A percentile compares a stretch with the other conserved stretches of the same genome.
These are phyloP conservation scores for Myotis pilosus DNA, from an alignment of 2,797 vertebrate genomes.

Conservation along the genomic window DNA sequence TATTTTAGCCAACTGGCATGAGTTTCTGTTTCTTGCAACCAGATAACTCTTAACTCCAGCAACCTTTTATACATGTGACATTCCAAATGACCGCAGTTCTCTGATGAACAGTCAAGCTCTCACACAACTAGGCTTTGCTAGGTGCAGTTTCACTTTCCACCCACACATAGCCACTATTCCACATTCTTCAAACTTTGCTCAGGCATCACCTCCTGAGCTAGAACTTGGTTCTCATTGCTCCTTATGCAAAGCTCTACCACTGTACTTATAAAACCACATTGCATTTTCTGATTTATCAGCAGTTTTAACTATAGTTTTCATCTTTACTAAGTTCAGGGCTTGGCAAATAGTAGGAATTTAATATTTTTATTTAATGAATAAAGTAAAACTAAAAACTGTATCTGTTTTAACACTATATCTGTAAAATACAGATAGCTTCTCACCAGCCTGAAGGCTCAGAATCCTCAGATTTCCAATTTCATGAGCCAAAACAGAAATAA, in stretches of 20 bases:
- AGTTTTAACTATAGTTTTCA: constrained; percentile 33
- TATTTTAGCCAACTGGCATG: constrained; percentile 47
- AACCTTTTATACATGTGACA: neutral
- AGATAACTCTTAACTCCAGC: constrained; percentile 41
- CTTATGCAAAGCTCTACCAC: neutral
- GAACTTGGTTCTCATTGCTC: neutral
- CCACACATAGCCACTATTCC: neutral
- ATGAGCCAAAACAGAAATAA: constrained; percentile 29
- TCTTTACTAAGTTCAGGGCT: neutral
- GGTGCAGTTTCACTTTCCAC: neutral
- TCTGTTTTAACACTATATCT: neutral
- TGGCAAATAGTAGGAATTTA: neutral
- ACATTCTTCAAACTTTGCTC: constrained; percentile 10
- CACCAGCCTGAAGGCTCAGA: neutral
- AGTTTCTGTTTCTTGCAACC: constrained; percentile 59
- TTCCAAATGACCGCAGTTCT: constrained; percentile 21
- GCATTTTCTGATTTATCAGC: constrained; percentile 25
- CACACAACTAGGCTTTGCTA: neutral
- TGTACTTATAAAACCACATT: neutral
- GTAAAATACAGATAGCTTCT: neutral
- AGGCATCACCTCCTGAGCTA: neutral
- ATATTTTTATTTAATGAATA: neutral
- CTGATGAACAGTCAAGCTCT: neutral
- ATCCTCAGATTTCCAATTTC: constrained; percentile 13
- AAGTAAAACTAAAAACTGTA: constrained; percentile 1